Conservation (phyloP, 2,888 invertebrate species). For the Eupithecia centaureata region DNA sequence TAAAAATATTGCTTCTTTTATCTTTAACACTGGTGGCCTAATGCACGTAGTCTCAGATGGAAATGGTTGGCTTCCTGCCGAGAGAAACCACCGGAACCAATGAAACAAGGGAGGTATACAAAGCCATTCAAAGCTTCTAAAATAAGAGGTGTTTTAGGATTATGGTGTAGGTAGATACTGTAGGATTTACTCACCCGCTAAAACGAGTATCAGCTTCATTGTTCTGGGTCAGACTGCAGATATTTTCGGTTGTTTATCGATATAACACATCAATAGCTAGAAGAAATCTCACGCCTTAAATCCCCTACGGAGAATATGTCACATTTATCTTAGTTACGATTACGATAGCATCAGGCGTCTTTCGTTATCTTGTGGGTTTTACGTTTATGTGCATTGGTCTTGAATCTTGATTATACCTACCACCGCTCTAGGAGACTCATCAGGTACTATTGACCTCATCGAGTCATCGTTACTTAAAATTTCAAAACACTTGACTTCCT, state of each 20-base stretch:
- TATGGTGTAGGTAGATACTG: background rate
- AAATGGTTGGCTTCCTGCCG: background rate
- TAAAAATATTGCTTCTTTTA: background rate
- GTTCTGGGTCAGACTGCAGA: constrained; percentile 39
- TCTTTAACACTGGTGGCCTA: background rate
- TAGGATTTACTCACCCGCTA: constrained; percentile 59
- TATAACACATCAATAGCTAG: background rate
- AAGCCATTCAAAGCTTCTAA: background rate
- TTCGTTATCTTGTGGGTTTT: background rate
- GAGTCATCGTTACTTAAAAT: constrained; percentile 21
- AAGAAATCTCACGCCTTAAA: constrained; percentile 30
- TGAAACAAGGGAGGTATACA: no score
- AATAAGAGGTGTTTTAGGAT: background rate
- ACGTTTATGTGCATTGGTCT: no score
- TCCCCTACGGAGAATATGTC: constrained; percentile 27
- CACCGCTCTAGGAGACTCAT: no score
- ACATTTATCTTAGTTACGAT: background rate
- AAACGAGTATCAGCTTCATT: constrained; percentile 67
- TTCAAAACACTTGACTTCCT: constrained; percentile 55
- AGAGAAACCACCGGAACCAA: background rate
- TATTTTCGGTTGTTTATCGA: background rate
- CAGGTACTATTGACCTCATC: constrained; percentile 39
- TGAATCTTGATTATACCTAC: no score
- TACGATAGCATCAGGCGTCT: background rate
- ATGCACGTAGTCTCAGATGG: background rate